Base-by-base conservation (phyloP, 2,888 invertebrate species). In the Fissipunctia ypsillon region DNA sequence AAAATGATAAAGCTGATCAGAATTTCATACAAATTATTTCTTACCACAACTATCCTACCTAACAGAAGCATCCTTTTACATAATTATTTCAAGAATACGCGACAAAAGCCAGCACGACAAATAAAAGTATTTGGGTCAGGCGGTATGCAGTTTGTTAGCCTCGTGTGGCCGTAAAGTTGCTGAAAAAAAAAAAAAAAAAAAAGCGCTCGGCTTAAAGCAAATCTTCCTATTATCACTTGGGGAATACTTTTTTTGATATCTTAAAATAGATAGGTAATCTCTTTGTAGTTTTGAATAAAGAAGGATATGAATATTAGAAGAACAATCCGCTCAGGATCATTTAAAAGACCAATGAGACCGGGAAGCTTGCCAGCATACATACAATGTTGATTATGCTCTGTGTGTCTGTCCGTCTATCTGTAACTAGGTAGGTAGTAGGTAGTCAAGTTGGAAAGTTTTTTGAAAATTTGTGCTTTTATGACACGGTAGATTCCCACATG, bases 51-150 rank as follows among this genome's bases (percentile, higher is more conserved):
- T 38, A 45, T 69, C n/a, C 57, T 48, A 38, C 25, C 35, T 57
- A 22, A 14, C n/a, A 41, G 16, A 14, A 52, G 3, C 7, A 22
- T 57, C 16, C 14, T 31, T 60, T 60, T 10, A 45, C 48, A 16
- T 61, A 73, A 68, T 66, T 83, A 71, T 69, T 50, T 82, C 70
- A 68, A 73, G 70, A 77, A 83, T 83, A 64, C 63, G 67, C 71
- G 73, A 81, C 76, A 72, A 80, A 66, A 65, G 69, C 77, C 57
- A 76, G 77, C 78, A 76, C 63, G 71, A 85, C 76, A 78, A 72
- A 76, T 81, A 81, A 74, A 87, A 87, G 54, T 77, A 85, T 85
- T 81, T 87, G 70, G 86, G 86, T 86, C 84, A 86, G 63, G 59
- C 75, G 70, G 81, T 74, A 81, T 64, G 84, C 74, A 69, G 80